A percentile compares a stretch with the other conserved stretches of the same genome.
Evolutionary conservation across 1,140 invertebrate genomes (phyloP).

Genomic region (Cherax quadricarinatus): DNA sequence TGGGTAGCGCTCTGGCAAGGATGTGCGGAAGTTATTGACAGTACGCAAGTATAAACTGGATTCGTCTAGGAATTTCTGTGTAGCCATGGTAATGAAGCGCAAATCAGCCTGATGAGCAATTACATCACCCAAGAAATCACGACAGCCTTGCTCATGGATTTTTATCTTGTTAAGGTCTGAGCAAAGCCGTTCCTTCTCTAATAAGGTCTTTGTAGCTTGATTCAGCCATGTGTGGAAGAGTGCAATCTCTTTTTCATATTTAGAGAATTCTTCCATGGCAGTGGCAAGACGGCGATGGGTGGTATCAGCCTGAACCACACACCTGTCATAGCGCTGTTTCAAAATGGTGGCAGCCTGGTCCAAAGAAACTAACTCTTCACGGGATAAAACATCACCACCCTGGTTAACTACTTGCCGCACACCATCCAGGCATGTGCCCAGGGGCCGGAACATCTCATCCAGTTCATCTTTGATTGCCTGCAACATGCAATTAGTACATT

Average conservation of each 20-base stretch:
- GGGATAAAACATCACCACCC: constrained; percentile 91
- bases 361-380: constrained; percentile 90
- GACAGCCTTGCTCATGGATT: constrained; percentile 85
- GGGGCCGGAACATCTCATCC: constrained; percentile 89
- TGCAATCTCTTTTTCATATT: constrained; percentile 83
- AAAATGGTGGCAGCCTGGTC: constrained; percentile 90
- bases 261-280: constrained; percentile 91
- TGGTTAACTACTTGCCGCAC: constrained; percentile 93
- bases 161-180: constrained; percentile 86
- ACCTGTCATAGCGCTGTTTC: constrained; percentile 87
- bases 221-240: constrained; percentile 85
- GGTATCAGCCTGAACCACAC: constrained; percentile 86
- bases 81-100: constrained; percentile 94
- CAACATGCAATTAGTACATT: constrained; percentile 10
- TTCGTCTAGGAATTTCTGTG: constrained; percentile 96
- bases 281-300: constrained; percentile 86
- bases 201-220: constrained; percentile 85
- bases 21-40: constrained; percentile 90
- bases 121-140: constrained; percentile 94
- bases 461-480: constrained; percentile 94
- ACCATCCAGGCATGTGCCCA: constrained; percentile 92
- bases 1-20: constrained; percentile 82
- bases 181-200: constrained; percentile 90
- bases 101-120: constrained; percentile 96
- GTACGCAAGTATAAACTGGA: constrained; percentile 89